Percentiles rank a stretch among this genome's conserved stretches.
Evolutionary conservation across 2,888 invertebrate species (phyloP).

Genomic region (Xanthorhoe spadicearia): DNA sequence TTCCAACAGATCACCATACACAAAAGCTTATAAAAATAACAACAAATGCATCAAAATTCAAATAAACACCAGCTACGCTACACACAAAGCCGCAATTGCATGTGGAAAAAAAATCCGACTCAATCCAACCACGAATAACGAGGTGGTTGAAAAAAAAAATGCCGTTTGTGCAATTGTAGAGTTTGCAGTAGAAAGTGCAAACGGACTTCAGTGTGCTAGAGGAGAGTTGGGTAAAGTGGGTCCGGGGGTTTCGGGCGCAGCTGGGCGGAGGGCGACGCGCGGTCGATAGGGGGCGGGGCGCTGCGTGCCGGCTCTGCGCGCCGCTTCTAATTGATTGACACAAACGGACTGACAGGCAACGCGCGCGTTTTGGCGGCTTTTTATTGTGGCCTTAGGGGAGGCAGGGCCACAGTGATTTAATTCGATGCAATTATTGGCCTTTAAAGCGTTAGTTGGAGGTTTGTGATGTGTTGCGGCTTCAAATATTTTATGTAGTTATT

Average conservation of each 20-base stretch:
- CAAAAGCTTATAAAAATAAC: constrained; percentile 15
- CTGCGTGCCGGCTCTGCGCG: constrained; percentile 73
- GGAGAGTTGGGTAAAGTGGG: constrained; percentile 27
- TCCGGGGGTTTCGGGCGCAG: constrained; percentile 62
- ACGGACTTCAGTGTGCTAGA: constrained; percentile 20
- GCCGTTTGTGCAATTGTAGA: constrained; percentile 20
- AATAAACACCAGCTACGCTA: background rate
- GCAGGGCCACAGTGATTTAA: constrained; percentile 59
- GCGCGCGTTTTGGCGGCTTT: constrained; percentile 65
- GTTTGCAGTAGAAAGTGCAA: constrained; percentile 25
- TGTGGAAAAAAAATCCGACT: constrained; percentile 30
- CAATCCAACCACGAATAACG: constrained; percentile 31
- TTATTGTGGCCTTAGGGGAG: constrained; percentile 68
- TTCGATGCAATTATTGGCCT: constrained; percentile 40
- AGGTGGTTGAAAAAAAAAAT: constrained; percentile 33
- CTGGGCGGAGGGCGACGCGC: constrained; percentile 64
- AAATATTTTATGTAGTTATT: background rate
- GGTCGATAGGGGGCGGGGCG: constrained; percentile 75
- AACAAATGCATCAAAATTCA: constrained; percentile 6
- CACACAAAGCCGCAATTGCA: constrained; percentile 23
- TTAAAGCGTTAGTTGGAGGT: constrained; percentile 25
- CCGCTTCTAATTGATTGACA: constrained; percentile 77
- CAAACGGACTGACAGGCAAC: constrained; percentile 75
- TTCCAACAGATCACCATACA: background rate
- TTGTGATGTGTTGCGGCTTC: constrained; percentile 25